Evolutionary conservation across 2,113 vertebrate species (phyloP).

Genomic region (Tringa solitaria): DNA sequence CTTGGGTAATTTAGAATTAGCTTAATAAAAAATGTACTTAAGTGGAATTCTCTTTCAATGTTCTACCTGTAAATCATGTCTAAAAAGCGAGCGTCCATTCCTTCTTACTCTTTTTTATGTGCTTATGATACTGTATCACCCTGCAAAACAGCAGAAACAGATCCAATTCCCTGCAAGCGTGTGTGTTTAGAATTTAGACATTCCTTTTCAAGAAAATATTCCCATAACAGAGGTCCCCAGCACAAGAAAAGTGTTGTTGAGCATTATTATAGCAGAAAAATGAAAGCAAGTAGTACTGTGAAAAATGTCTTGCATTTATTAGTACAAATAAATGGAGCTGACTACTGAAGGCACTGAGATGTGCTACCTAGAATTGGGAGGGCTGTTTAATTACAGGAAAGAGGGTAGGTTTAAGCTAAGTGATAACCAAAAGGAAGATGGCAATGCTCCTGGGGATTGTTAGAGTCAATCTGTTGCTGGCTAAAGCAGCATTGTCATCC

Average conservation of each 20-base stretch:
- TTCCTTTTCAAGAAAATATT: neutral
- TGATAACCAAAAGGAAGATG: neutral
- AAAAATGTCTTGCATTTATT: neutral
- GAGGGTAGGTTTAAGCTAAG: neutral
- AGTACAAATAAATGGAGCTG: accelerated
- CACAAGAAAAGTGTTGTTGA: neutral
- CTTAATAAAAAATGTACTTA: neutral
- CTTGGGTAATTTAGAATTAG: neutral
- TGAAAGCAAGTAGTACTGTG: neutral
- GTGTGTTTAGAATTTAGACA: neutral
- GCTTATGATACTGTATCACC: neutral
- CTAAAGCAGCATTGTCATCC: neutral
- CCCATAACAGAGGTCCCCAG: neutral
- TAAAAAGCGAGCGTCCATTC: neutral
- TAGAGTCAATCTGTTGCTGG: neutral
- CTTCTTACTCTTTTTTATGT: neutral
- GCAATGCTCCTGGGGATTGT: neutral
- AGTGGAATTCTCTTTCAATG: neutral
- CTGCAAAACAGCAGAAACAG: neutral
- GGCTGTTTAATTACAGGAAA: neutral
- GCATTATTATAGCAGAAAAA: neutral
- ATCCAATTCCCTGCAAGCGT: neutral
- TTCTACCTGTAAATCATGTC: neutral
- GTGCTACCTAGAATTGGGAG: accelerated
- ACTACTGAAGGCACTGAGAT: neutral